These are phyloP conservation scores for Drosophila engyochracea DNA, from an alignment of 2,888 invertebrate genomes.

Conservation along the genomic window DNA sequence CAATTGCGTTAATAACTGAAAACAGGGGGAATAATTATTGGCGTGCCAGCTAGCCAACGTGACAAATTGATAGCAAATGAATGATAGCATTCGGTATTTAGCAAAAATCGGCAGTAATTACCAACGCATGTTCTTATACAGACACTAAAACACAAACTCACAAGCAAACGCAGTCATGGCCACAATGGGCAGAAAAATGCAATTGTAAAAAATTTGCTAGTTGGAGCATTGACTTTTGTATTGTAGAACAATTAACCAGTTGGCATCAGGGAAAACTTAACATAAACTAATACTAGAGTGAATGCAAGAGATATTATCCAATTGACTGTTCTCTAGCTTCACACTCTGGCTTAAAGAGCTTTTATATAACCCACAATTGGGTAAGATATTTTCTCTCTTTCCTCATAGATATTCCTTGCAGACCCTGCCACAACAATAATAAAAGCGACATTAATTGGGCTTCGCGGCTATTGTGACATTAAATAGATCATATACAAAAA, in stretches of 20 bases:
- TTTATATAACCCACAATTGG: background rate
- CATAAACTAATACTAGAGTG: conserved; percentile 2
- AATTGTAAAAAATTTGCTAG: conserved; percentile 30
- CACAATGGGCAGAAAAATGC: conserved; percentile 41
- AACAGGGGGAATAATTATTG: conserved; percentile 65
- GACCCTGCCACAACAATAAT: conserved; percentile 1
- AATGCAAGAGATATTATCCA: conserved; percentile 10
- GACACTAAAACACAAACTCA: background rate
- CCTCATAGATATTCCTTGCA: background rate
- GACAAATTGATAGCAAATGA: conserved; percentile 5
- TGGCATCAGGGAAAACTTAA: background rate
- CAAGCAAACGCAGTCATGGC: conserved; percentile 20
- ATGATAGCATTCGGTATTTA: conserved; percentile 2
- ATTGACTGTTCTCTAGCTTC: background rate
- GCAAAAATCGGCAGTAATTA: conserved; percentile 57
- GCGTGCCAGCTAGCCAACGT: conserved; percentile 27
- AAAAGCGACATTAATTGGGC: background rate
- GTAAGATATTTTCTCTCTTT: background rate
- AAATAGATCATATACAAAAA: conserved; percentile 53
- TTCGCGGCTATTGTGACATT: conserved; percentile 43
- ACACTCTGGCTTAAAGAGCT: background rate
- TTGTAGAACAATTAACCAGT: conserved; percentile 1
- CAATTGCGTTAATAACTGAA: conserved; percentile 59
- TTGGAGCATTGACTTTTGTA: conserved; percentile 19
- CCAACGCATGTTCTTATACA: conserved; percentile 34